Conservation (phyloP, 2,888 invertebrate species). For the Tupiocoris notatus region DNA sequence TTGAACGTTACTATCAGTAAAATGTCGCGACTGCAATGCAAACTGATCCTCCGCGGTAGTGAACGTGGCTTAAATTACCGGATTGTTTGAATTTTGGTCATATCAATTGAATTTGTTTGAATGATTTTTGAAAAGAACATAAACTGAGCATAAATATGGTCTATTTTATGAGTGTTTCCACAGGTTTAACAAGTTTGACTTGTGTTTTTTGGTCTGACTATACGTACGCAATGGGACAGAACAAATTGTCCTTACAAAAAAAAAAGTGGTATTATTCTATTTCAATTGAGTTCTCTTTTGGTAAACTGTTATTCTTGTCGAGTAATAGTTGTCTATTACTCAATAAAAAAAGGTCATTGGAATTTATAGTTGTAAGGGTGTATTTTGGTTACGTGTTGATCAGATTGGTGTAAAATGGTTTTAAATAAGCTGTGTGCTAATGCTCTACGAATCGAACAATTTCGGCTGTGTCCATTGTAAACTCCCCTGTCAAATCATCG, state of each 20-base stretch:
- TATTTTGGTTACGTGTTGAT: background rate
- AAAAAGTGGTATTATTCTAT: no score
- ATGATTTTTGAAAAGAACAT: background rate
- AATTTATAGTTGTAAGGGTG: background rate
- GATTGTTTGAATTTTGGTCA: background rate
- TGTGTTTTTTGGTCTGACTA: constrained; percentile 4
- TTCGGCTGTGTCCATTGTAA: background rate
- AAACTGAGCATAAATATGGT: constrained; percentile 18
- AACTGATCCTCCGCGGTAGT: background rate
- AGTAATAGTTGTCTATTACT: no score
- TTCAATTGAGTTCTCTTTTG: no score
- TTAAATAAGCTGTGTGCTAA: background rate
- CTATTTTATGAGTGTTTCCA: constrained; percentile 22
- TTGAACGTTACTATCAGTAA: no score
- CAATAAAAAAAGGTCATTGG: no score
- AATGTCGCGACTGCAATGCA: no score
- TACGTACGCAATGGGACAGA: background rate
- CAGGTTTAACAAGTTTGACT: constrained; percentile 23
- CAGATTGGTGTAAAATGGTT: no score
- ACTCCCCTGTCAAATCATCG: background rate
- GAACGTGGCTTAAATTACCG: background rate
- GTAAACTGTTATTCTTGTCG: background rate
- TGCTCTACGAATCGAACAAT: background rate
- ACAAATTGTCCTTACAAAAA: background rate
- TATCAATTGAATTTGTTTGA: background rate